phyloP scores from a whole-genome alignment of 2,113 vertebrate genomes.

The Ammodramus savannarum region DNA sequence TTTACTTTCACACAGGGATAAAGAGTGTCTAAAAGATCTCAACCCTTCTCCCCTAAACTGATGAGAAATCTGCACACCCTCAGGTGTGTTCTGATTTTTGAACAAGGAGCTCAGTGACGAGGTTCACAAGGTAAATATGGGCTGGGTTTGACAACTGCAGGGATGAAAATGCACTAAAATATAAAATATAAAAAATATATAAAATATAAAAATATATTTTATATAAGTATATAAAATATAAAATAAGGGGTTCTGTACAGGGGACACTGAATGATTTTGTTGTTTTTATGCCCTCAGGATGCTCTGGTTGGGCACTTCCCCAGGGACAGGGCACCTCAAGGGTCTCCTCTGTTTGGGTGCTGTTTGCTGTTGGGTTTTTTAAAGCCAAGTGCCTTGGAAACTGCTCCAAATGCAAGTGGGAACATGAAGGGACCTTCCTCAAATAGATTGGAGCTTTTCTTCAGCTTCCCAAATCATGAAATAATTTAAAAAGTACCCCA shows the following conservation, averaged over 20 bases:
- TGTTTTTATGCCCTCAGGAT: neutral
- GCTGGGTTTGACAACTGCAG: neutral
- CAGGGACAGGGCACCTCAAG: neutral
- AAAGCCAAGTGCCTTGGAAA: neutral
- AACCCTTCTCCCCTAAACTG: neutral
- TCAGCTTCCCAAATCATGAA: neutral
- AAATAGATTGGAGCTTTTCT: neutral
- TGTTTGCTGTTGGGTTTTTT: neutral
- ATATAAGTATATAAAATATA: too few species aligned
- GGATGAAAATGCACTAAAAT: neutral
- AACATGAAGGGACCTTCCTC: neutral
- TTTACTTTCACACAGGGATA: neutral
- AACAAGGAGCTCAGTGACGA: neutral
- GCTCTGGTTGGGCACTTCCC: neutral
- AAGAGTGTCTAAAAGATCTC: neutral
- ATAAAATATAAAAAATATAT: too few species aligned
- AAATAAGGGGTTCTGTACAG: neutral
- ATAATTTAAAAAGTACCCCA: neutral
- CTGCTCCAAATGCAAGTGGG: neutral
- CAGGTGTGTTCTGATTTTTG: rapidly evolving
- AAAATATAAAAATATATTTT: too few species aligned
- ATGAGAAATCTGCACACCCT: neutral
- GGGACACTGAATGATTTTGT: neutral
- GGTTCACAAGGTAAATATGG: neutral
- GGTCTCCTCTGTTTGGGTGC: neutral